These are phyloP conservation scores for Argynnis bischoffii DNA, from an alignment of 2,888 invertebrate genomes.

Conservation along the genomic window DNA sequence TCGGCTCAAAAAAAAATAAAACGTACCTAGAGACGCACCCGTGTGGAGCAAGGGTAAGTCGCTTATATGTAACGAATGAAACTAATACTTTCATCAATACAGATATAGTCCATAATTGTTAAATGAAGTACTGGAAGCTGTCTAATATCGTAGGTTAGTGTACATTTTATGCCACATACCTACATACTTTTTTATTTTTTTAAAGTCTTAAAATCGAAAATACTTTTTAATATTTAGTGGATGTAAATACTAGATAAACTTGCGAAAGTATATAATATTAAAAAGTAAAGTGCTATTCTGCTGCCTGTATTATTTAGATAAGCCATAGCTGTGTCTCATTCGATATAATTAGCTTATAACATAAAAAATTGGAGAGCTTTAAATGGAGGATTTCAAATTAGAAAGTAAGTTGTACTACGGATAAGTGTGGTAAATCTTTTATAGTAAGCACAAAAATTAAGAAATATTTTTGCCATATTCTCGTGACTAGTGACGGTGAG, in stretches of 20 bases:
- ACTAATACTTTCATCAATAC: too few species aligned
- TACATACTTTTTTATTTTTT: too few species aligned
- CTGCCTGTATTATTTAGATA: conserved; percentile 40
- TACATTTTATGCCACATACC: too few species aligned
- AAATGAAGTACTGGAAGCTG: too few species aligned
- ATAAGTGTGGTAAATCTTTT: conserved; percentile 28
- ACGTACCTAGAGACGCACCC: too few species aligned
- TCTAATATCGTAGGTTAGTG: too few species aligned
- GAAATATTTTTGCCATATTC: neutral
- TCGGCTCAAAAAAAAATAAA: too few species aligned
- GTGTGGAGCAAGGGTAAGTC: too few species aligned
- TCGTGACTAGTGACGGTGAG: neutral
- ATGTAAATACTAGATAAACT: neutral
- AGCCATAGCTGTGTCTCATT: conserved; percentile 39
- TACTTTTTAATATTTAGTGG: conserved; percentile 3
- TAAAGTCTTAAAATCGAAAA: neutral
- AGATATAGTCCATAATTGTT: too few species aligned
- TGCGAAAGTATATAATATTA: conserved; percentile 19
- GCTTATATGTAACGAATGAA: too few species aligned
- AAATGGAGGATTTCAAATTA: conserved; percentile 46
- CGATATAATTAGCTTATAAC: conserved; percentile 35
- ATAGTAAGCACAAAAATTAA: conserved; percentile 4
- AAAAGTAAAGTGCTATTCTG: conserved; percentile 48
- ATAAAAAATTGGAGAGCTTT: conserved; percentile 34
- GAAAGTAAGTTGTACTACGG: conserved; percentile 57